Evolutionary conservation across 2,888 invertebrate species (phyloP).

Genomic region (Sisyra nigra): DNA sequence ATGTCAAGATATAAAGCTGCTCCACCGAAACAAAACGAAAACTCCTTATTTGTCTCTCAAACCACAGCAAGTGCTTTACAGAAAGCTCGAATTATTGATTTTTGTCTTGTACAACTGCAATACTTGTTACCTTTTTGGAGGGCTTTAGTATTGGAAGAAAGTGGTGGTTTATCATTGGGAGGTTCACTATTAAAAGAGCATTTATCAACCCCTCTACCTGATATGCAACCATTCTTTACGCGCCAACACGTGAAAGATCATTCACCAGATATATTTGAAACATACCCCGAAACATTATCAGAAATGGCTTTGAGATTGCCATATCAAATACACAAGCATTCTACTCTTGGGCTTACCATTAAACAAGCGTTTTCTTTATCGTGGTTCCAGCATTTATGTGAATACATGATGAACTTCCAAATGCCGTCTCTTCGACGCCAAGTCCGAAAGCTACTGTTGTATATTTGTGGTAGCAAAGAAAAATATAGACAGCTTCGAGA

Average conservation of each 20-base stretch:
- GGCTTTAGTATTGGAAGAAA: slow-evolving; percentile 29
- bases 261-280: slow-evolving; percentile 82
- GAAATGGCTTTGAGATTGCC: slow-evolving; percentile 89
- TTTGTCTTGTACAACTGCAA: slow-evolving; percentile 54
- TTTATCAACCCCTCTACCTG: slow-evolving; percentile 66
- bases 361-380: slow-evolving; percentile 35
- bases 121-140: slow-evolving; percentile 66
- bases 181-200: slow-evolving; percentile 69
- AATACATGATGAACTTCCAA: slow-evolving; percentile 89
- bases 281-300: slow-evolving; percentile 84
- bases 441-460: slow-evolving; percentile 78
- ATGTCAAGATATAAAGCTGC: slow-evolving; percentile 58
- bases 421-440: slow-evolving; percentile 80
- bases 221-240: slow-evolving; percentile 91
- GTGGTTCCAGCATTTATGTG: slow-evolving; percentile 74
- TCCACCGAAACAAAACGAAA: slow-evolving; percentile 29
- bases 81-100: slow-evolving; percentile 52
- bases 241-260: slow-evolving; percentile 84
- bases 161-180: slow-evolving; percentile 29
- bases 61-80: slow-evolving; percentile 53
- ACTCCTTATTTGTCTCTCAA: slow-evolving; percentile 43
- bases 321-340: slow-evolving; percentile 79
- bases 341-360: slow-evolving; percentile 33
- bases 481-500: slow-evolving; percentile 89
- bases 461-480: slow-evolving; percentile 90